Evolutionary conservation across 2,113 vertebrate species (phyloP), one percentile per base, ranked within the genome.

Genomic region (Mohoua ochrocephala): DNA sequence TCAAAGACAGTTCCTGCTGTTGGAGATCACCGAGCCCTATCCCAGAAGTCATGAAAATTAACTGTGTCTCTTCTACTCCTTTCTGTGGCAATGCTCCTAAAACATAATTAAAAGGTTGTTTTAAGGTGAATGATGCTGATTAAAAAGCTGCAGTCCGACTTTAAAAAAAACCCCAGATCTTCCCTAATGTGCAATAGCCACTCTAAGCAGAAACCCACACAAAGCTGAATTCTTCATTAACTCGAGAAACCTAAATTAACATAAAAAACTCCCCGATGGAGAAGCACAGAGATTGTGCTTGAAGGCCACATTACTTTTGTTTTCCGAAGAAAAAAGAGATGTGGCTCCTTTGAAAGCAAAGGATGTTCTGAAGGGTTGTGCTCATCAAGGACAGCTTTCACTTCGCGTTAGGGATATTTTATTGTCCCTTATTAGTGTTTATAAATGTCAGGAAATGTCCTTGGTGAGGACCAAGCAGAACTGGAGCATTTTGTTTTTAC

Each of bases 301-400:
- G 93, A 96, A 97, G 96, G 95, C 93, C 95, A 81, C 76, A 7
- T 84, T 71, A 84, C 92, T 95, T 95, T 84, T 91, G 93, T 96
- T 96, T 97, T 89, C 93, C 7, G 27, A 78, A 94, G 56, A 61
- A 54, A 84, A 93, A 93, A 81, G 71, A 88, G 83, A 59, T 11
- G 87, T 56, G 73, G 73, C 67, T 75, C 76, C 76, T 95, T 93
- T 96, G 93, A 96, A 96, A 96, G 71, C 60, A 69, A 77, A 86
- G 75, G 70, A 90, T 35, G 52, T 64, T 93, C 44, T 44, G 76
- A 95, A 91, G 88, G 73, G 63, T 71, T 96, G 71, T 60, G 76
- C 69, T 92, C 95, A 95, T 94, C 96, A 97, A 97, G 96, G 96
- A 96, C 95, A 91, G 83, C 85, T 92, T 96, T 96, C 88, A 75